Base-by-base conservation (phyloP, 2,113 vertebrate genomes). In the Myotis yumanensis region DNA sequence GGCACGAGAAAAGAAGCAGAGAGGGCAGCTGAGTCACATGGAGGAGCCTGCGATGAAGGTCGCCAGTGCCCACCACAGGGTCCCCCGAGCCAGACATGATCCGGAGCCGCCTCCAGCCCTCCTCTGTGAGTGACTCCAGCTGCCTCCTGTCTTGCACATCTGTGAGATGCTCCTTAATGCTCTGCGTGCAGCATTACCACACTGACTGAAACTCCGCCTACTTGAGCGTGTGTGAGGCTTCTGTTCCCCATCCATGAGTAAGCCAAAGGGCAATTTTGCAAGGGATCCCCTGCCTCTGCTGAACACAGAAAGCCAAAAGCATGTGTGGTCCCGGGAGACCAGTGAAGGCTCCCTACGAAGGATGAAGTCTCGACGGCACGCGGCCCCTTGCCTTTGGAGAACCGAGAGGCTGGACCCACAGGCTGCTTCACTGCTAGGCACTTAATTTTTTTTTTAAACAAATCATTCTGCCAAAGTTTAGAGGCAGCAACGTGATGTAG, bases 391-490 rank as follows among this genome's bases (percentile, higher is more conserved):
- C 40, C 22, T 6, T 30, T 66, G 64, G 30, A 35, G 43, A 69
- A 66, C n/a, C 80, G 25, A 54, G 20, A 88, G 6, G 11, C 7
- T 32, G 40, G 87, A 72, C 22, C 35, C 18, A 40, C 5, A 52
- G 62, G 11, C 90, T 82, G 11, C 88, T 85, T 64, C 17, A 40
- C 35, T n/a, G 1, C 23, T 51, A 11, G 37, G 22, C 22, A 35
- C 16, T 89, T 28, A 32, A 11, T 43, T 32, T 37, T 37, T 79
- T 46, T 52, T 20, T 30, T 23, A 7, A 20, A 37, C 84, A 91
- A 71, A 68, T 57, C 54, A 20, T 52, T 73, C 92, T 72, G 46
- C 73, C 59, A 35, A 69, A 80, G 25, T 83, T 89, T 69, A 37
- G 51, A 91, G 75, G 72, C 51, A 86, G 75, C 57, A 43, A 68